phyloP scores from a whole-genome alignment of 1,140 invertebrate species.

The Helicoverpa armigera region DNA sequence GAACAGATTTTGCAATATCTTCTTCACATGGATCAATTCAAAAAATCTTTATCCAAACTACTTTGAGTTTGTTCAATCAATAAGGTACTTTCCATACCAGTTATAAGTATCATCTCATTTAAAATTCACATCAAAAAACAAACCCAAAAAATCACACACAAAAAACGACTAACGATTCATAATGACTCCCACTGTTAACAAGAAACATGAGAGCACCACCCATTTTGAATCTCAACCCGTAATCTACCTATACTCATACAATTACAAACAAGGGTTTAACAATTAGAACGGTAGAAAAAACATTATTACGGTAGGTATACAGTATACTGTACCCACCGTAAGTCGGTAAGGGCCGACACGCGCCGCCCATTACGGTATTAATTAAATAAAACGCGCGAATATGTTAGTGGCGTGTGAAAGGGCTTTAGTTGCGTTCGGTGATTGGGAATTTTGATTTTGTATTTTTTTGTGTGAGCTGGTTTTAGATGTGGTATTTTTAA shows the following conservation, averaged over 20 bases:
- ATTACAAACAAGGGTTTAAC: conserved; percentile 24
- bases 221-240: not conserved
- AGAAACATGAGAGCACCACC: not conserved
- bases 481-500: too few relatives aligned
- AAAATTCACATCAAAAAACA: not conserved
- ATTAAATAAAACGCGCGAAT: conserved; percentile 63
- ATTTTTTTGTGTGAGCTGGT: too few relatives aligned
- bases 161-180: too few relatives aligned
- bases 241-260: conserved; percentile 19
- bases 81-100: too few relatives aligned
- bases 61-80: too few relatives aligned
- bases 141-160: not conserved
- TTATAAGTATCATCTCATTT: too few relatives aligned
- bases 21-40: too few relatives aligned
- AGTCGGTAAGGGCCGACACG: conserved; percentile 53
- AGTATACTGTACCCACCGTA: conserved; percentile 17
- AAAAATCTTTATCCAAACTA: too few relatives aligned
- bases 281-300: conserved; percentile 15
- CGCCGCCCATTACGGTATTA: conserved; percentile 63
- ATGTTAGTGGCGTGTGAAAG: conserved; percentile 54
- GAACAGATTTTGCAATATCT: too few relatives aligned
- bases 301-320: not conserved
- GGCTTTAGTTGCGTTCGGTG: conserved; percentile 37
- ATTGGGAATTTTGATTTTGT: too few relatives aligned
- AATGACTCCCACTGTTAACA: not conserved